Base-by-base conservation (phyloP, 2,113 vertebrate genomes). In the Arizona elegans region DNA sequence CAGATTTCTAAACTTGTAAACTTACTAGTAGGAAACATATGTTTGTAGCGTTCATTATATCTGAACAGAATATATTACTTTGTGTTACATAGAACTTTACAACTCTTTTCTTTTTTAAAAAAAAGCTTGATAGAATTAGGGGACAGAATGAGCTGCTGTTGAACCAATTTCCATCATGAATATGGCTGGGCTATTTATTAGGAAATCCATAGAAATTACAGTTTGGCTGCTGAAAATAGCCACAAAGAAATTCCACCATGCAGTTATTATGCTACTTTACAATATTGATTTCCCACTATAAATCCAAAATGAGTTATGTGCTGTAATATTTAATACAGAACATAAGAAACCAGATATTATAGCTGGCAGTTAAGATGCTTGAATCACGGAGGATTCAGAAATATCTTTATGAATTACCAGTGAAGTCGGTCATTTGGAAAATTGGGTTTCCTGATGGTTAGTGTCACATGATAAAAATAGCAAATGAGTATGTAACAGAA, bases 401-500 rank as follows among this genome's bases (percentile, higher is more conserved):
- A 95, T 96, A 96, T 97, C 91, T 75, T 93, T 95, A 86, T 95
- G 94, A 92, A 90, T 92, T 94, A 93, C 88, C 81, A 90, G 89
- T 87, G 56, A 59, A 96, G 90, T 94, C 91, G 90, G 91, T 96
- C 90, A 96, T 96, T 96, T 96, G 94, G 88, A 95, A 96, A 96
- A 92, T 95, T n/a, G 0, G 85, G 54, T 93, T 95, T 94, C 95
- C 43, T 95, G 88, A 92, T 94, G 90, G 94, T 95, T 93, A 95
- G 24, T 92, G 94, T 91, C 90, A 92, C 92, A 88, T 93, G 93
- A 75, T 97, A 97, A 96, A 96, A 96, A 62, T 21, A 0, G 26
- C 93, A 89, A 96, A 88, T 62, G 53, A 90, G n/a, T 94, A 88
- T 54, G 93, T 93, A 89, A 92, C 94, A 19, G 0, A 91, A 85